Evolutionary conservation across 1,140 invertebrate genomes (phyloP), one percentile per base, ranked within the genome.

Genomic region (Bombus haemorrhoidalis): DNA sequence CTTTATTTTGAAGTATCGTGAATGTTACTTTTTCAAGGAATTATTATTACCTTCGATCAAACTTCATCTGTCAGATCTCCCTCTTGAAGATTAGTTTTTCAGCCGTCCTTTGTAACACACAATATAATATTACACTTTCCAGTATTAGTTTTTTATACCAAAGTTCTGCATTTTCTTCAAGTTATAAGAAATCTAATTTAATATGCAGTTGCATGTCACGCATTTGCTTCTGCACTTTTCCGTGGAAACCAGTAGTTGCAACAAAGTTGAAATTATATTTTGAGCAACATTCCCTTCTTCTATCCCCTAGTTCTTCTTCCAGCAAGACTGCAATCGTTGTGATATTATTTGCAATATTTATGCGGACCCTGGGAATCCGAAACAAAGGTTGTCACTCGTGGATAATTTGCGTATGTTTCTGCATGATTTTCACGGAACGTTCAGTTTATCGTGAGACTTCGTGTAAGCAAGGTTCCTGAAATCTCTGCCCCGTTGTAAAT

Each of bases 291-390:
- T 25, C 66, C 12, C 10, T 37, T 2, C 18, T 37, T 66, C 66
- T 32, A 18, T 34, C 9, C 18, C 2, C 34, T 25, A 68, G 18
- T 25, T 68, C 3, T 12, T 1, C 4, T 68, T 25, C 32, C 22
- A 37, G 32, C 8, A 34, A 25, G 3, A 0, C 34, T 37, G 3
- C 34, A 37, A 68, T 84, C 64, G 53, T 18, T n/a, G 34, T 10
- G 12, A 64, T 41, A 57, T 69, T 69, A 69, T 83, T 78, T 82
- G 28, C 12, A 66, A 76, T 66, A 83, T 76, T 76, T 25, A 76
- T 76, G 41, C 8, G 34, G 0, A n/a, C 5, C 34, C 13, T 57
- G 34, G 4, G 47, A 75, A 47, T 22, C 15, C 22, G 32, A n/a
- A 22, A 43, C 4, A 15, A 47, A 34, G 66, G 66, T 5, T n/a